phyloP scores from a whole-genome alignment of 2,113 vertebrate species.

The Macroglossus sobrinus region DNA sequence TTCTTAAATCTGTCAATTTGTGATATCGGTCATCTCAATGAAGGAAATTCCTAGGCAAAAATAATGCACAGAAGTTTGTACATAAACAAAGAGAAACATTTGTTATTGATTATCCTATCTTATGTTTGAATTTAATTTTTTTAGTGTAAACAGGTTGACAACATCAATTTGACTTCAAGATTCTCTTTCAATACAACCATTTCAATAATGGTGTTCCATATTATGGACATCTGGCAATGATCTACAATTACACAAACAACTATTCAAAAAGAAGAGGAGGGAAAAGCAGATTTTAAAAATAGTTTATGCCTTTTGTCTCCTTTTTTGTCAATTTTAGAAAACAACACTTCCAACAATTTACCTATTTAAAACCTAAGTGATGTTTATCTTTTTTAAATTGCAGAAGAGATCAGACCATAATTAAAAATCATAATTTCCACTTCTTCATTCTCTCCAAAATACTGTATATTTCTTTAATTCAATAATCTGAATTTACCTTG shows the following conservation, averaged over 20 bases:
- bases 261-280: neutral
- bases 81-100: constrained; percentile 38
- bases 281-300: constrained; percentile 53
- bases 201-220: constrained; percentile 18
- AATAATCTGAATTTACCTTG: neutral
- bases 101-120: neutral
- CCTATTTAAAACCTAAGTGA: neutral
- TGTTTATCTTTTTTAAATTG: constrained; percentile 11
- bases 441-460: constrained; percentile 24
- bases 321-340: neutral
- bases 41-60: constrained; percentile 22
- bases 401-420: neutral
- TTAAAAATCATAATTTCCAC: neutral
- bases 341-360: neutral
- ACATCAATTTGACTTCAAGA: constrained; percentile 41
- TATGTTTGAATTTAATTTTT: constrained; percentile 50
- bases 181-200: constrained; percentile 6
- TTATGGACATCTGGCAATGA: constrained; percentile 32
- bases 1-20: constrained; percentile 29
- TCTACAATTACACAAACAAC: neutral
- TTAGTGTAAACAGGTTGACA: neutral
- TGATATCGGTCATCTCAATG: neutral
- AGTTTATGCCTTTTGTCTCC: neutral
- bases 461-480: neutral
- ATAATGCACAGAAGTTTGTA: neutral